Evolutionary conservation across 2,888 invertebrate species (phyloP).

Genomic region (Lochmaea crataegi): DNA sequence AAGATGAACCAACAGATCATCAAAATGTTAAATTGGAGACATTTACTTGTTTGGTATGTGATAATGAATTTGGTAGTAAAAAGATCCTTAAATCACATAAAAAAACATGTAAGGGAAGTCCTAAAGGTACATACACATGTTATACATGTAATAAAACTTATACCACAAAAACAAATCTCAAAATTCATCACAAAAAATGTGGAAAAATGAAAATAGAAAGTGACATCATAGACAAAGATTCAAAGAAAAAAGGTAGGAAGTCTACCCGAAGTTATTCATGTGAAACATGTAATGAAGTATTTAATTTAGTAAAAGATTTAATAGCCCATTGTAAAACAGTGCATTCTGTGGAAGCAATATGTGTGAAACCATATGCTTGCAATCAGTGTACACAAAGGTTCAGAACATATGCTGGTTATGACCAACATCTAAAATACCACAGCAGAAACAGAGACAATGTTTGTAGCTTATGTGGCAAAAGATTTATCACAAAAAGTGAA

Average conservation of each 20-base stretch:
- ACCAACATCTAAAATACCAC: conserved; percentile 57
- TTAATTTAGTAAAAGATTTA: conserved; percentile 51
- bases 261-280: conserved; percentile 43
- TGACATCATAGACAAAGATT: conserved; percentile 16
- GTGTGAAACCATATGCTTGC: conserved; percentile 56
- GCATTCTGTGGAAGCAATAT: conserved; percentile 51
- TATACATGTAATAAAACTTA: conserved; percentile 24
- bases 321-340: conserved; percentile 52
- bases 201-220: conserved; percentile 1
- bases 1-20: conserved; percentile 9
- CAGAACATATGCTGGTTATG: conserved; percentile 43
- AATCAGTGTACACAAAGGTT: conserved; percentile 53
- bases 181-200: conserved; percentile 29
- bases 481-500: conserved; percentile 58
- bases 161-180: conserved; percentile 23
- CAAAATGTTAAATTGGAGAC: not conserved
- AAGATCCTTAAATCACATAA: conserved; percentile 16
- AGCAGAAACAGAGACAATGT: conserved; percentile 51
- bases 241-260: conserved; percentile 28
- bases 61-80: conserved; percentile 24
- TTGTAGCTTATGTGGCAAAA: conserved; percentile 62
- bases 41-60: conserved; percentile 19
- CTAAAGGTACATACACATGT: conserved; percentile 22
- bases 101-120: conserved; percentile 19
- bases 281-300: conserved; percentile 51